A percentile compares a stretch with the other conserved stretches of the same genome.
Evolutionary conservation across 2,797 vertebrate species (phyloP).

Genomic region (Sparidentex hasta): DNA sequence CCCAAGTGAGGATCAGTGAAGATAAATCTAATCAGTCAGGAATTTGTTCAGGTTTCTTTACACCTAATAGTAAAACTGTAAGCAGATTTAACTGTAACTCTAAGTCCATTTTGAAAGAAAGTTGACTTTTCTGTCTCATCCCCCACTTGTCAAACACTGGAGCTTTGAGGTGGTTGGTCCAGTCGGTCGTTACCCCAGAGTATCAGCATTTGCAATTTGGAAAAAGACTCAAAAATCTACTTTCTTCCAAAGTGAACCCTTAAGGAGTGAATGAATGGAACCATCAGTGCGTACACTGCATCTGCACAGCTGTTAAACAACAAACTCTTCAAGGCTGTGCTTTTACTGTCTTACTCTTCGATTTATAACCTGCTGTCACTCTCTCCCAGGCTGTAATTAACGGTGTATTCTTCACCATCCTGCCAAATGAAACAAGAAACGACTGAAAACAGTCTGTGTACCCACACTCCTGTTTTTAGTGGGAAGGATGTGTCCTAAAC

Average conservation of each 20-base stretch:
- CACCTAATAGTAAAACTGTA: background rate
- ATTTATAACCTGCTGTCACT: background rate
- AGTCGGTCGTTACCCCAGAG: no score
- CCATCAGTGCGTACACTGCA: background rate
- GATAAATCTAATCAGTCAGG: background rate
- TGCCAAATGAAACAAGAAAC: constrained; percentile 15
- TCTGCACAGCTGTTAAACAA: constrained; percentile 23
- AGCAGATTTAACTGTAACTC: no score
- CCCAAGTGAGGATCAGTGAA: background rate
- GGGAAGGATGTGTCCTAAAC: background rate
- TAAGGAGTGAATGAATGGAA: background rate
- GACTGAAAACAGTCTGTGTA: background rate
- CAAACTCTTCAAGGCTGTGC: constrained; percentile 19
- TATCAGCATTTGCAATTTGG: no score
- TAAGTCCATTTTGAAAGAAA: background rate
- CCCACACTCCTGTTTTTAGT: background rate
- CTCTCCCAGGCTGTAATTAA: constrained; percentile 8
- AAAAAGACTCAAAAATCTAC: no score
- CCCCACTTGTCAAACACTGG: no score
- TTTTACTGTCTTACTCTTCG: background rate
- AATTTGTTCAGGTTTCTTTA: background rate
- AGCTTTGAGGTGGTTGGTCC: no score
- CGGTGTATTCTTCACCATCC: background rate
- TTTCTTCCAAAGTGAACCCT: background rate
- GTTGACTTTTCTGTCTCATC: no score